Evolutionary conservation across 2,888 invertebrate genomes (phyloP), one percentile per base, ranked within the genome.

Genomic region (Hymenopus coronatus): DNA sequence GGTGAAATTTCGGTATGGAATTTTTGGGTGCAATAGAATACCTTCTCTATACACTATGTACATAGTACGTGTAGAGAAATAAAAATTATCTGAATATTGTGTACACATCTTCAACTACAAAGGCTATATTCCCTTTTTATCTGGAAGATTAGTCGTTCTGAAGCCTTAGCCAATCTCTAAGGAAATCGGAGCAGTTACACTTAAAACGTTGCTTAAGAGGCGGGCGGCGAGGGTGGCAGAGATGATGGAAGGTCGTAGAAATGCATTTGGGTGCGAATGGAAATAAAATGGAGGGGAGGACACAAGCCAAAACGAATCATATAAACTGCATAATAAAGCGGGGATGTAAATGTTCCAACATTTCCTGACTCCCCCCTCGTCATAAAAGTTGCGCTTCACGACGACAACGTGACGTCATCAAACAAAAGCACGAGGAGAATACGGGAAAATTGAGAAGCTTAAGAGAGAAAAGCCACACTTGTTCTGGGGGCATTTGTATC

Each of bases 351-450:
- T 84, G 83, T 30, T 70, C 54, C 54, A 30, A 28, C 54, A 54
- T 27, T 70, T 83, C n/a, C 88, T 28, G 30, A 14, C 4, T n/a
- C 54, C 12, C 87, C 14, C 20, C 40, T 28, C 83, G 88, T 70
- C 88, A 88, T 90, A 90, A 90, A 90, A 88, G 85, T 30, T 46
- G 81, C 82, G 83, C 88, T 33, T 86, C 30, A 84, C 88, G 85
- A 81, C 82, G 82, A 70, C 86, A 82, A 87, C 90, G 89, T 90
- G 90, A 90, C 88, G 89, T 90, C 90, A 88, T 90, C 89, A 89
- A 88, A 88, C 83, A 84, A 87, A 88, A 88, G 89, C 89, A 87
- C 87, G 88, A 88, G 83, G 70, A 88, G 89, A 89, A 89, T 89
- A 88, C 85, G 88, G 88, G 85, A 89, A 85, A 86, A 28, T 84